Conservation (phyloP, 2,888 invertebrate species). For the Acanthopleura granulata region DNA sequence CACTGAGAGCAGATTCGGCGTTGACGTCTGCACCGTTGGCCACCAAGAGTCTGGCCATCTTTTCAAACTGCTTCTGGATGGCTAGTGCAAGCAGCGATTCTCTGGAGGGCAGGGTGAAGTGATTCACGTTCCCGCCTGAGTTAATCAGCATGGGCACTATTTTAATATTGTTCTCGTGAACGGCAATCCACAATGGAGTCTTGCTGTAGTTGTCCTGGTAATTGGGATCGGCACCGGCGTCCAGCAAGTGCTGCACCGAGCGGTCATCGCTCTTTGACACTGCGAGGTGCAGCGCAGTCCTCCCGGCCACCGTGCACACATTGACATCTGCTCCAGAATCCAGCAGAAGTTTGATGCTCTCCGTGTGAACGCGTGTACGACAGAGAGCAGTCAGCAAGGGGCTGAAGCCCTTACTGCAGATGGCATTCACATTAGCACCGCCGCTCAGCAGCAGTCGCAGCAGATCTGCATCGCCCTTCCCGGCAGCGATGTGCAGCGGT, state of each 20-base stretch:
- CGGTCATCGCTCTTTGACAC: constrained; percentile 52
- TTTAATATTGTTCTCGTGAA: constrained; percentile 51
- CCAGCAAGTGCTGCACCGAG: constrained; percentile 48
- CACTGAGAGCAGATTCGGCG: constrained; percentile 38
- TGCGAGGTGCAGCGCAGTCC: constrained; percentile 56
- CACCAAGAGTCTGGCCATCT: constrained; percentile 44
- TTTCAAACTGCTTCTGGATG: constrained; percentile 35
- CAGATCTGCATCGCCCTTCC: constrained; percentile 47
- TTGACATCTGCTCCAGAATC: constrained; percentile 53
- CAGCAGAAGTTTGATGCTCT: constrained; percentile 47
- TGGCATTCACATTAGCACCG: constrained; percentile 51
- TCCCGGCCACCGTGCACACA: constrained; percentile 41
- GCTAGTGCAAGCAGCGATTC: constrained; percentile 47
- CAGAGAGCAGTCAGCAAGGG: constrained; percentile 47
- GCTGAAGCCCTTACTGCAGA: constrained; percentile 40
- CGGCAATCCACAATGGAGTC: constrained; percentile 60
- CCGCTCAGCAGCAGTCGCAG: constrained; percentile 45
- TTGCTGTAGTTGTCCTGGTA: constrained; percentile 45
- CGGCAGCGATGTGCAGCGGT: constrained; percentile 57
- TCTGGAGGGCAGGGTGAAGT: constrained; percentile 32
- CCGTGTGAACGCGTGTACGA: constrained; percentile 39
- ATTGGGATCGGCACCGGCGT: constrained; percentile 52
- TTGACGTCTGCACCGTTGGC: constrained; percentile 41
- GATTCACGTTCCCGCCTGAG: constrained; percentile 50
- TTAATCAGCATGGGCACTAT: constrained; percentile 45